Evolutionary conservation across 2,888 invertebrate species (phyloP).

Genomic region (Melanchra persicariae): DNA sequence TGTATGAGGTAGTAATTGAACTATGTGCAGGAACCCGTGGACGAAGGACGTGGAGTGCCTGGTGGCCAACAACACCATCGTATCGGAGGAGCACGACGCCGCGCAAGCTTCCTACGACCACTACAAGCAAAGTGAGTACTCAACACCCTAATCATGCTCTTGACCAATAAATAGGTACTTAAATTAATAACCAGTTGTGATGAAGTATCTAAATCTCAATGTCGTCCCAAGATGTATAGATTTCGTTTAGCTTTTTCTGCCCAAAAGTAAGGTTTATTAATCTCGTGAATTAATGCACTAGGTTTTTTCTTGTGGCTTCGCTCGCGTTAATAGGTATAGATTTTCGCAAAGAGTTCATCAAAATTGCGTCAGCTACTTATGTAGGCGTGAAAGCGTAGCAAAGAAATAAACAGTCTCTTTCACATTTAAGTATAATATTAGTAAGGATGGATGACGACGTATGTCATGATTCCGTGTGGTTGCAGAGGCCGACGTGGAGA

Average conservation of each 20-base stretch:
- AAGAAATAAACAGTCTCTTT: no score
- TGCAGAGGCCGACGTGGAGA: conserved; percentile 91
- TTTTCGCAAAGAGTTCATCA: no score
- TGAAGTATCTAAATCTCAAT: not conserved
- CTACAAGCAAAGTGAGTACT: conserved; percentile 78
- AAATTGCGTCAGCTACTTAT: no score
- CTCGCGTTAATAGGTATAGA: not conserved
- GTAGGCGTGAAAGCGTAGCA: no score
- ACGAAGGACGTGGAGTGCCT: conserved; percentile 98
- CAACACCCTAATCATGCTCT: not conserved
- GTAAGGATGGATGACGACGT: no score
- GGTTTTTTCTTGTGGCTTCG: not conserved
- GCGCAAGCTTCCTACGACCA: conserved; percentile 66
- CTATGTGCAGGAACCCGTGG: conserved; percentile 94
- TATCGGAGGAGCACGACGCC: conserved; percentile 75
- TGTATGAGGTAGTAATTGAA: conserved; percentile 21
- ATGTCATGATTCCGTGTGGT: conserved; percentile 24
- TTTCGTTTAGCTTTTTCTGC: not conserved
- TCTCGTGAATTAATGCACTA: no score
- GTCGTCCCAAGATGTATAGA: not conserved
- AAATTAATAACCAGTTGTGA: not conserved
- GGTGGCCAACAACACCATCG: conserved; percentile 95
- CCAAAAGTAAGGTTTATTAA: not conserved
- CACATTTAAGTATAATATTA: no score
- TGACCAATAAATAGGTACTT: not conserved